Evolutionary conservation across 2,888 invertebrate genomes (phyloP), one percentile per base, ranked within the genome.

Genomic region (Polydrusus tereticollis): DNA sequence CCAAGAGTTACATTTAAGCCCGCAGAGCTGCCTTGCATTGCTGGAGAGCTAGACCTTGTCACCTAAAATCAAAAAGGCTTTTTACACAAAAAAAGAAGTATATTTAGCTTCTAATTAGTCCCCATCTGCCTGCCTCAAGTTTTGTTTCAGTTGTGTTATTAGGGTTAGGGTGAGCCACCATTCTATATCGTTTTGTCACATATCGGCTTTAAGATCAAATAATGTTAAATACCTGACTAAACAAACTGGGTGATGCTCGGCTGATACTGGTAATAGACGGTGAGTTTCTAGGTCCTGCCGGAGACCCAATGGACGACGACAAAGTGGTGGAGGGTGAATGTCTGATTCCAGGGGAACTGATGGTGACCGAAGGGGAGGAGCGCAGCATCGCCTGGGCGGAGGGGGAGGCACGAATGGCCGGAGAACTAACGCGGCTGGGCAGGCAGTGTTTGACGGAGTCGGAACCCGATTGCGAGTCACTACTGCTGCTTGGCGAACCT

Each of bases 401-500:
- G 12, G 86, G 84, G 18, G 88, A 87, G 55, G 84, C 84, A 75
- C 88, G 86, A 67, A 79, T 87, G 83, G 83, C 83, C 64, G 85
- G 85, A 67, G 85, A 85, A 79, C 82, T 82, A 63, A 85, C 85
- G 73, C 86, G 84, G 80, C 84, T 83, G 79, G 84, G 84, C 79
- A 86, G 84, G 83, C 85, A 86, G 85, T 91, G 90, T 83, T 91
- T 92, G 84, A 91, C 90, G 76, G 91, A 91, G 82, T 92, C 93
- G 79, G 93, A 93, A 79, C 93, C 94, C 82, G 92, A 92, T 84
- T 92, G 93, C 79, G 92, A 92, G 83, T 93, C 93, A 82, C 93
- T 93, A 88, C 93, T 92, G 79, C 81, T 94, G 90, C 93, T 94
- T 90, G 94, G 93, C 85, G 94, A 94, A 89, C 93, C 80, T 74